Conservation (phyloP, 2,797 vertebrate genomes). For the Geotrypetes seraphini region DNA sequence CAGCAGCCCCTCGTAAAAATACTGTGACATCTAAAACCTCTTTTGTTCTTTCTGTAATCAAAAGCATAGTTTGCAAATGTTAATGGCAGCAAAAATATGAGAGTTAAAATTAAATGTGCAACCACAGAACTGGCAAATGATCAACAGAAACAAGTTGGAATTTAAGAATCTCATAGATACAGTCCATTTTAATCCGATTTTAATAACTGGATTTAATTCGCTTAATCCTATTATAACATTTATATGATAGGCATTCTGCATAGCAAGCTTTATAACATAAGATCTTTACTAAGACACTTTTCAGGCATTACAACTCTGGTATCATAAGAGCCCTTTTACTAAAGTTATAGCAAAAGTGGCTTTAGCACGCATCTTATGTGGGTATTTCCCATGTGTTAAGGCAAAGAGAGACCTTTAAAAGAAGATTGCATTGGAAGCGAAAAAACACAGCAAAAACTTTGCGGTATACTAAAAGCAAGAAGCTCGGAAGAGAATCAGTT, state of each 20-base stretch:
- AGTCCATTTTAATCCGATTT: constrained; percentile 3
- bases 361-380: too few species aligned
- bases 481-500: too few species aligned
- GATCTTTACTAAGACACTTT: not conserved
- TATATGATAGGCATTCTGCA: not conserved
- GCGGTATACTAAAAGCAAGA: too few species aligned
- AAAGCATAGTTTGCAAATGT: not conserved
- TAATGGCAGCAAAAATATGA: constrained; percentile 3
- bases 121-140: not conserved
- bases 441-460: too few species aligned
- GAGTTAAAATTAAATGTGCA: constrained; percentile 13
- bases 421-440: too few species aligned
- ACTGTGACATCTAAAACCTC: constrained; percentile 18
- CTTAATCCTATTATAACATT: not conserved
- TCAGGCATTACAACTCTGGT: too few species aligned
- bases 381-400: too few species aligned
- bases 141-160: not conserved
- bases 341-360: too few species aligned
- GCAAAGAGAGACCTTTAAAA: too few species aligned
- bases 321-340: too few species aligned
- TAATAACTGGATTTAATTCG: constrained; percentile 7
- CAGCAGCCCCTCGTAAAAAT: too few species aligned
- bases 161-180: not conserved
- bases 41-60: constrained; percentile 9
- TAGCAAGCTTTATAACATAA: not conserved